phyloP scores from a whole-genome alignment of 2,113 vertebrate species.

The Mus pahari region DNA sequence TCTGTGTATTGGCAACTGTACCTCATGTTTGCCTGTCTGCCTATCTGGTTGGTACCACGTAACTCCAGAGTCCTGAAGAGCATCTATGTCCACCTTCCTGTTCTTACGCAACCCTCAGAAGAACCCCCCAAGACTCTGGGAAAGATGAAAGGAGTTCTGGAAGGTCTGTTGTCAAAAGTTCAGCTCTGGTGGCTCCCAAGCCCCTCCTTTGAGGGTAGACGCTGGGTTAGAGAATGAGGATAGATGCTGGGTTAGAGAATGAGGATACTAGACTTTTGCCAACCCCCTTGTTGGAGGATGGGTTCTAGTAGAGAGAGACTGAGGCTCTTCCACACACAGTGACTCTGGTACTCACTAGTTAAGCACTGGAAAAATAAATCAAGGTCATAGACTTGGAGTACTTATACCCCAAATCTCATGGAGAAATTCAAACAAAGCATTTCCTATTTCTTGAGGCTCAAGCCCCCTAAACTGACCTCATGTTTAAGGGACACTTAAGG shows the following conservation, averaged over 20 bases:
- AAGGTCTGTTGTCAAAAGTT: background rate
- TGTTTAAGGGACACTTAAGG: background rate
- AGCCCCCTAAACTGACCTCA: background rate
- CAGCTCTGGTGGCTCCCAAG: background rate
- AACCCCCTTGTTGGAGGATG: background rate
- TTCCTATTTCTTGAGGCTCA: background rate
- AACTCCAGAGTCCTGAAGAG: background rate
- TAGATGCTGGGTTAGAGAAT: background rate
- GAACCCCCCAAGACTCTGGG: background rate
- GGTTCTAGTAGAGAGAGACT: background rate
- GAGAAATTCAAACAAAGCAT: background rate
- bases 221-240: background rate
- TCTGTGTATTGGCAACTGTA: conserved; percentile 73
- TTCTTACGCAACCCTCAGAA: background rate
- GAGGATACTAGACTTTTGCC: background rate
- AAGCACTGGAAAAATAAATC: background rate
- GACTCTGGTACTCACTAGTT: background rate
- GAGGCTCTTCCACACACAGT: background rate
- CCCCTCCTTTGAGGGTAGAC: background rate
- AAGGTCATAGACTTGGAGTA: background rate
- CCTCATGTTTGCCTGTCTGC: conserved; percentile 66
- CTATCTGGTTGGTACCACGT: conserved; percentile 63
- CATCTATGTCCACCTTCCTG: background rate
- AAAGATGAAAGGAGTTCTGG: background rate
- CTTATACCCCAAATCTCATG: background rate